Percentiles rank a stretch among this genome's conserved stretches.
Conservation (phyloP, 2,797 vertebrate genomes). For the Molossus alvarezi region DNA sequence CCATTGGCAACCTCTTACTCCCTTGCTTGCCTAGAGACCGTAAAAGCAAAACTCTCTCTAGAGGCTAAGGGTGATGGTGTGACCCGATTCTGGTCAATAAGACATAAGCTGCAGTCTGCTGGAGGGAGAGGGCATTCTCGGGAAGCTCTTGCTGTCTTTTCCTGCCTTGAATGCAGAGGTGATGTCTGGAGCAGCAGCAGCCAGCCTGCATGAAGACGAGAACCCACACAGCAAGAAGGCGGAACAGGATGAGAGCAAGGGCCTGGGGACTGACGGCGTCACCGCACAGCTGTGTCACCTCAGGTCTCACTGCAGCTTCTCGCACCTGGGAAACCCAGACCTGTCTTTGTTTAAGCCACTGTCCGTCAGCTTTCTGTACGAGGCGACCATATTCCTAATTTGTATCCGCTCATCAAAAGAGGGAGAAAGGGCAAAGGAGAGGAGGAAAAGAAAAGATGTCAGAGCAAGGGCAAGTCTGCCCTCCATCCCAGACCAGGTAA, state of each 20-base stretch:
- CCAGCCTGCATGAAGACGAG: background rate
- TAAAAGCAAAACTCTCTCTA: background rate
- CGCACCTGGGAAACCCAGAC: background rate
- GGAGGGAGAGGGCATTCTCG: background rate
- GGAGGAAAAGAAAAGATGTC: background rate
- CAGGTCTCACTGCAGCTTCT: background rate
- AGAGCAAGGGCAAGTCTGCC: background rate
- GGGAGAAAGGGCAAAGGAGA: background rate
- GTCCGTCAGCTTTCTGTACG: background rate
- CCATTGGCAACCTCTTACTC: background rate
- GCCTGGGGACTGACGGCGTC: rapidly evolving
- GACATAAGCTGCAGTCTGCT: background rate
- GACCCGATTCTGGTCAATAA: background rate
- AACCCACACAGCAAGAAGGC: background rate
- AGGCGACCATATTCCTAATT: background rate
- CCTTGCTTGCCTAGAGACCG: background rate
- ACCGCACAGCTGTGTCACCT: rapidly evolving
- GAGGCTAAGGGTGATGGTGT: background rate
- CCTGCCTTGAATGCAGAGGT: background rate
- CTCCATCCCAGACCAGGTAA: background rate
- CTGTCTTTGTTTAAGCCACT: background rate
- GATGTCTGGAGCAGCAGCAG: background rate
- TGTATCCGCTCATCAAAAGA: background rate
- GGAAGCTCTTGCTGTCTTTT: background rate
- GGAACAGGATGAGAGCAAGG: background rate